phyloP scores from a whole-genome alignment of 2,797 vertebrate species.

The Carcharodon carcharias region DNA sequence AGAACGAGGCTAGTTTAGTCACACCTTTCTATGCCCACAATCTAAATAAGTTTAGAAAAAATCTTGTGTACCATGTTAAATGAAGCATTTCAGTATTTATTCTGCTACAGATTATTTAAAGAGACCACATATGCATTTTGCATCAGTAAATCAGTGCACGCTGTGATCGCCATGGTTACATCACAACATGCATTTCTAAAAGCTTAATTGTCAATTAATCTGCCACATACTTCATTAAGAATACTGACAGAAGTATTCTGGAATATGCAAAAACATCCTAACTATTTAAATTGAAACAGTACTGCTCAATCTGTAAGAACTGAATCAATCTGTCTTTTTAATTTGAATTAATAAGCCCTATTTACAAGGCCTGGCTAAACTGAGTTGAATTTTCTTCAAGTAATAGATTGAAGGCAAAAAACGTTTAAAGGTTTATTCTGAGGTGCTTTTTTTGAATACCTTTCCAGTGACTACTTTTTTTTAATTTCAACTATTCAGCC shows the following conservation, averaged over 20 bases:
- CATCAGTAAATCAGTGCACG: neutral
- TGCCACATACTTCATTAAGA: neutral
- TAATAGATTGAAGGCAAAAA: neutral
- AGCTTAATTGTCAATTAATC: neutral
- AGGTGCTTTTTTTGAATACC: neutral
- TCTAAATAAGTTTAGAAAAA: slow-evolving; percentile 22
- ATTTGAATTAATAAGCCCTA: neutral
- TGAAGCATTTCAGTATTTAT: neutral
- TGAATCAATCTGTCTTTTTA: neutral
- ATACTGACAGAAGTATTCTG: neutral
- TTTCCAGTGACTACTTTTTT: neutral
- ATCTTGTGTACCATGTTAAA: neutral
- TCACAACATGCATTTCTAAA: neutral
- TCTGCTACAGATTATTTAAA: neutral
- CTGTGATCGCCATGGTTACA: neutral
- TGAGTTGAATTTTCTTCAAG: neutral
- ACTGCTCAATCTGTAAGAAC: neutral
- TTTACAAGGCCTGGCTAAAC: neutral
- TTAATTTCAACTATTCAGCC: neutral
- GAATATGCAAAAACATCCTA: neutral
- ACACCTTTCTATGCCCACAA: neutral
- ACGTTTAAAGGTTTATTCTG: neutral
- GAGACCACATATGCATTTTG: neutral
- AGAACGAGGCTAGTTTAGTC: neutral
- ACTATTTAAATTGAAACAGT: neutral